Base-by-base conservation (phyloP, 2,113 vertebrate genomes). In the Aegypius monachus region DNA sequence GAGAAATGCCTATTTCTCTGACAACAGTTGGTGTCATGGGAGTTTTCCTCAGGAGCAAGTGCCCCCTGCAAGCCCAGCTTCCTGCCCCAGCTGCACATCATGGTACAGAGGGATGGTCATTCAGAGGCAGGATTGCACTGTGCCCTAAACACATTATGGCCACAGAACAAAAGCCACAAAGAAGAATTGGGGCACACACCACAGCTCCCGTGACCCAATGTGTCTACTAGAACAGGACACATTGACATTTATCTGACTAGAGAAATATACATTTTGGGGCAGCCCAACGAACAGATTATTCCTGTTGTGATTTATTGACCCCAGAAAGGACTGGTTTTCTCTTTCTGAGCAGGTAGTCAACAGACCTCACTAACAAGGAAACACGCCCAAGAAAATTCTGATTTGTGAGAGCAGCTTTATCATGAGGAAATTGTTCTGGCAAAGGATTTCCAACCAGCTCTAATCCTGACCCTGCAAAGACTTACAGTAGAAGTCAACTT, bases 21-120 rank as follows among this genome's bases (percentile, higher is more conserved):
- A 10, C 1, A 3, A 53, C 55, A 23, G 31, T 62, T 48, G 15
- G 26, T 34, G 20, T 29, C 0, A 2, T 4, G 9, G n/a, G 32
- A 83, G 25, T 36, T 90, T 50, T 90, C 16, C 40, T 66, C 21
- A 50, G 72, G 13, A 55, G 22, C 21, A n/a, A 56, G 22, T 2
- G 4, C 3, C 42, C 12, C 25, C 25, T 38, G 13, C 34, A 38
- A 62, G 8, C 17, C 47, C 9, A 2, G 20, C 31, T 73, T 36
- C 29, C 56, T 42, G 7, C 12, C 26, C 21, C 2, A 5, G 34
- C 19, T 36, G 10, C 29, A 23, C 13, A 7, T 14, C 0, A 3
- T 12, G 31, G 36, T 42, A 45, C 25, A 36, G 47, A 40, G 9
- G 12, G 25, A 40, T 21, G 15, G 20, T 48, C 6, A 4, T 61